Percentiles rank a stretch among this genome's conserved stretches.
These are phyloP conservation scores for Corythoichthys haematopterus DNA, from an alignment of 2,113 vertebrate genomes.

Conservation along the genomic window DNA sequence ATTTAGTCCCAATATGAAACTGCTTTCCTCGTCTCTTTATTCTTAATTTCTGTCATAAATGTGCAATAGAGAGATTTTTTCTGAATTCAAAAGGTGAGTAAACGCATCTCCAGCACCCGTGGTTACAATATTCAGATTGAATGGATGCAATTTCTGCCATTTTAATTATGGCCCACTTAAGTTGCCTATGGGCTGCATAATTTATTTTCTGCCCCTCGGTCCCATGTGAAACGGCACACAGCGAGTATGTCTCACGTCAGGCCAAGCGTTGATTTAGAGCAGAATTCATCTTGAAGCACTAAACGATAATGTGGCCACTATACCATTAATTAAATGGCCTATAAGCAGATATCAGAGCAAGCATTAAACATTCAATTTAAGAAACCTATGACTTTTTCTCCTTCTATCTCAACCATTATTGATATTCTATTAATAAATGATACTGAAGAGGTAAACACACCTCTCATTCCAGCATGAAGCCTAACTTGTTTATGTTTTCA, in stretches of 20 bases:
- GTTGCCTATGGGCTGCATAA: conserved; percentile 51
- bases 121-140: conserved; percentile 55
- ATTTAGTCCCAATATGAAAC: not conserved
- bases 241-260: conserved; percentile 47
- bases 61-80: conserved; percentile 32
- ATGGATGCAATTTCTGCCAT: conserved; percentile 48
- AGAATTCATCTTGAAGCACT: conserved; percentile 53
- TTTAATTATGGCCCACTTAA: conserved; percentile 67
- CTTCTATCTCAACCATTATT: conserved; percentile 20
- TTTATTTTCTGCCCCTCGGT: conserved; percentile 45
- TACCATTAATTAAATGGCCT: conserved; percentile 61
- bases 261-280: conserved; percentile 62
- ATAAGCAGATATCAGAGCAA: conserved; percentile 36
- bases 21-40: conserved; percentile 4
- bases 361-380: conserved; percentile 52
- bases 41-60: conserved; percentile 21
- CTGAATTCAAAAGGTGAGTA: conserved; percentile 15
- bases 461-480: conserved; percentile 9
- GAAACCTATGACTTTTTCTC: conserved; percentile 19
- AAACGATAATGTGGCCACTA: conserved; percentile 53
- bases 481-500: not conserved
- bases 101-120: conserved; percentile 10
- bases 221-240: conserved; percentile 44
- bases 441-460: conserved; percentile 28
- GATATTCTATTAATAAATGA: conserved; percentile 47